Percentiles rank a stretch among this genome's conserved stretches.
Conservation (phyloP, 2,888 invertebrate genomes). For the Nemurella pictetii region DNA sequence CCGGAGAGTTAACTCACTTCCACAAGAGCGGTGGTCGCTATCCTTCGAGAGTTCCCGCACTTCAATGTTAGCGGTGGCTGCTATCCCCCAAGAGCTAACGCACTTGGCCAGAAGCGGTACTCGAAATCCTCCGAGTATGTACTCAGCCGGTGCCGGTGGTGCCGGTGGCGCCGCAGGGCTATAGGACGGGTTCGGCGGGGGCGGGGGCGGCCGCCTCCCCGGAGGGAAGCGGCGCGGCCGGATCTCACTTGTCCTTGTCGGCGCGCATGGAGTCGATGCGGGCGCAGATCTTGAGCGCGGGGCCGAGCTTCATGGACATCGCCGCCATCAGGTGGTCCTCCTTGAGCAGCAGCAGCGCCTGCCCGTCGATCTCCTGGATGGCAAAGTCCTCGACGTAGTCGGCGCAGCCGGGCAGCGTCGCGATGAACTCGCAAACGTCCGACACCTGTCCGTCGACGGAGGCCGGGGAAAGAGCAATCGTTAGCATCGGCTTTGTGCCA, state of each 20-base stretch:
- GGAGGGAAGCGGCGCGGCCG: background rate
- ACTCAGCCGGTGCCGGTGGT: too few relatives aligned
- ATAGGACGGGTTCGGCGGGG: too few relatives aligned
- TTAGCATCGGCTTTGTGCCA: too few relatives aligned
- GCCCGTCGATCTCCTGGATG: constrained; percentile 94
- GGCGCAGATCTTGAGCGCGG: constrained; percentile 93
- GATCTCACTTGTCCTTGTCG: constrained; percentile 51
- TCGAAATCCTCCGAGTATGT: too few relatives aligned
- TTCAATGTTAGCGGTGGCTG: too few relatives aligned
- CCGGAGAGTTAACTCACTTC: too few relatives aligned
- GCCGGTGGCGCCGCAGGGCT: too few relatives aligned
- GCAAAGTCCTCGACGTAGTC: constrained; percentile 94
- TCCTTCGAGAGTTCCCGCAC: too few relatives aligned
- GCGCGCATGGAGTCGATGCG: constrained; percentile 83
- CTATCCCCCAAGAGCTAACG: too few relatives aligned
- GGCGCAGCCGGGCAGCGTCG: constrained; percentile 84
- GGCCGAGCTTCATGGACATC: constrained; percentile 94
- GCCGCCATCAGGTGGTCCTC: constrained; percentile 94
- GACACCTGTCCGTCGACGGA: constrained; percentile 35
- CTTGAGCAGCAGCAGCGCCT: constrained; percentile 86
- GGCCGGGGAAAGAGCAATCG: too few relatives aligned
- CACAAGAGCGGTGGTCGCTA: too few relatives aligned
- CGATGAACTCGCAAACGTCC: constrained; percentile 61
- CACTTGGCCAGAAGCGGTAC: too few relatives aligned
- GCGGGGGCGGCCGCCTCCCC: background rate